phyloP scores from a whole-genome alignment of 2,797 vertebrate species.

The Enteromius mattozi region DNA sequence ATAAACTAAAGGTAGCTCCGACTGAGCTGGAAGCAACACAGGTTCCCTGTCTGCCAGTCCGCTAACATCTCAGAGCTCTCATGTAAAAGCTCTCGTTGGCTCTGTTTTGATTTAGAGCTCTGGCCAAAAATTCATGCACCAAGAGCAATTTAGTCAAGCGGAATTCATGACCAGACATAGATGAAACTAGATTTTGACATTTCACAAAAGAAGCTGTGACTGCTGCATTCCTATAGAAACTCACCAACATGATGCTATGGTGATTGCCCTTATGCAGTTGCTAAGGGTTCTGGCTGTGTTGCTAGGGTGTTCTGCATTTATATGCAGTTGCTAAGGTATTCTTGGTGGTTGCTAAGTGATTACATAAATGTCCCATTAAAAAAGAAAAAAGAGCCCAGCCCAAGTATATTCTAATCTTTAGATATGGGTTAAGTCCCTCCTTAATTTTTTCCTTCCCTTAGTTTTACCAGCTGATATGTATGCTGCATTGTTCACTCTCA shows the following conservation, averaged over 20 bases:
- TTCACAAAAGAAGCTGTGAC: background rate
- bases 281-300: background rate
- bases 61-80: background rate
- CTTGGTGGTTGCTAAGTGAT: background rate
- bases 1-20: conserved; percentile 56
- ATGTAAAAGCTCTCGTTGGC: conserved; percentile 13
- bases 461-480: background rate
- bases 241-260: background rate
- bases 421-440: background rate
- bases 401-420: background rate
- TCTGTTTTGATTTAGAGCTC: conserved; percentile 24
- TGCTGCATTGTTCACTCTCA: background rate
- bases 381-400: background rate
- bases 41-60: background rate
- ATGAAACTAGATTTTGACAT: background rate
- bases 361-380: background rate
- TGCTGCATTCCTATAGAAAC: background rate
- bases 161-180: background rate
- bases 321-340: conserved; percentile 1
- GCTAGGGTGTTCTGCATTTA: background rate
- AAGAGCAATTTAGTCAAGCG: background rate
- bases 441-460: background rate
- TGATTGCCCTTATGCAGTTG: conserved; percentile 1
- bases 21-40: conserved; percentile 30
- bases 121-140: background rate